Base-by-base conservation (phyloP, 2,888 invertebrate species). In the Cryptosula pallasiana region DNA sequence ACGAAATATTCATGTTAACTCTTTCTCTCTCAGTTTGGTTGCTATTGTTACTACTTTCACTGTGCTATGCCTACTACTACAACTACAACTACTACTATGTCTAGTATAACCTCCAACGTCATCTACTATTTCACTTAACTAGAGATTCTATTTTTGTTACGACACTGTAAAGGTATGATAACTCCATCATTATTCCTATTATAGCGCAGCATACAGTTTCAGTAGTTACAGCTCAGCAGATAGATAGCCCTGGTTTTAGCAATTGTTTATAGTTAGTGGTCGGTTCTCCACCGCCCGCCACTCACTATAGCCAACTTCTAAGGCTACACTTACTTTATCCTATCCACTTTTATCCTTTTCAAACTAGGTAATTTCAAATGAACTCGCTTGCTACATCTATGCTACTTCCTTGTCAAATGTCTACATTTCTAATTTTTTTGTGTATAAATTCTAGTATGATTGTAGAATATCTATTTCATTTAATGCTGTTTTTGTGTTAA, bases 271-370 rank as follows among this genome's bases (percentile, higher is more conserved):
- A 45, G 45, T 45, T 45, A 13, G 9, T 45, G 45, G 20, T 5
- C 5, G 20, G 5, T 5, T 45, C 5, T 45, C 45, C 45, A 45
- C 20, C 5, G 45, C 45, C 45, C 5, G 5, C 20, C 45, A 20
- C 45, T 13, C 20, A 13, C 45, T 45, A 45, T 45, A 20, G 45
- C 5, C 20, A 20, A 20, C 20, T 45, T 45, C 20, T 45, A 45
- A 45, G 45, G 45, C 45, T 45, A 45, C 45, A n/a, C n/a, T n/a
- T n/a, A n/a, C 45, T 13, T 5, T 45, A 45, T 5, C 45, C 20
- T 45, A 45, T 45, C 45, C 45, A 45, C 45, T 45, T 45, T 45
- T 45, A 45, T 45, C 45, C 45, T 45, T 45, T 45, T 45, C 45
- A 45, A 13, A 45, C 45, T 45, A 45, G 45, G 45, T 13, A 45